These are phyloP conservation scores for Amphibalanus amphitrite DNA, from an alignment of 1,140 invertebrate species.

Conservation along the genomic window DNA sequence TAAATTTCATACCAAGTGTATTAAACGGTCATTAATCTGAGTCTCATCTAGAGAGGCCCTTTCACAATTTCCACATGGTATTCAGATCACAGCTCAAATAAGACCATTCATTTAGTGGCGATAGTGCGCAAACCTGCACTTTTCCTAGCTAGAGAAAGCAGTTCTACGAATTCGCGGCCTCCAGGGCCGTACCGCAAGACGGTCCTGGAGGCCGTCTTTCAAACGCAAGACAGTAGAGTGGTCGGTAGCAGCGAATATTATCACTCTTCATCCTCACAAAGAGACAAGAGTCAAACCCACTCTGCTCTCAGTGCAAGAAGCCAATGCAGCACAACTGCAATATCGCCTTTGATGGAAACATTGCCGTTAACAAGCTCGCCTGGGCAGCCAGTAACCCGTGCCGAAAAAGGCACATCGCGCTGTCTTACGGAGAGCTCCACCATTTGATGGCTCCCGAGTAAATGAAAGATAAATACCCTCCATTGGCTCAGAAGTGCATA, in stretches of 20 bases:
- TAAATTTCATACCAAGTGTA: too few species aligned
- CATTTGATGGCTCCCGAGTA: background rate
- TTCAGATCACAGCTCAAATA: too few species aligned
- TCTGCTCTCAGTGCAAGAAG: background rate
- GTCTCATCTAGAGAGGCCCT: too few species aligned
- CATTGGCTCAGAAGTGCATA: background rate
- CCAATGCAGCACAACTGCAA: background rate
- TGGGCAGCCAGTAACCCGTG: background rate
- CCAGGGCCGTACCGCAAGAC: background rate
- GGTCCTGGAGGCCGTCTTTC: too few species aligned
- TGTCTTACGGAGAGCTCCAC: background rate
- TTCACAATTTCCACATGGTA: too few species aligned
- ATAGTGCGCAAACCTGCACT: too few species aligned
- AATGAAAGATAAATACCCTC: background rate
- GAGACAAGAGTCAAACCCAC: background rate
- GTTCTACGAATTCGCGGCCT: too few species aligned
- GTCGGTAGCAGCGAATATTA: background rate
- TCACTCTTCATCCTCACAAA: background rate
- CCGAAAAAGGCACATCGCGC: background rate
- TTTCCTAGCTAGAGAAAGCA: too few species aligned
- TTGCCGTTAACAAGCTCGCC: background rate
- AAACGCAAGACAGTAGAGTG: background rate
- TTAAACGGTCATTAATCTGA: too few species aligned
- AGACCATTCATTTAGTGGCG: too few species aligned
- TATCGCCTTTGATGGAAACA: conserved; percentile 1